Percentiles rank a stretch among this genome's conserved stretches.
Evolutionary conservation across 2,113 vertebrate species (phyloP).

Genomic region (Rostratula benghalensis): DNA sequence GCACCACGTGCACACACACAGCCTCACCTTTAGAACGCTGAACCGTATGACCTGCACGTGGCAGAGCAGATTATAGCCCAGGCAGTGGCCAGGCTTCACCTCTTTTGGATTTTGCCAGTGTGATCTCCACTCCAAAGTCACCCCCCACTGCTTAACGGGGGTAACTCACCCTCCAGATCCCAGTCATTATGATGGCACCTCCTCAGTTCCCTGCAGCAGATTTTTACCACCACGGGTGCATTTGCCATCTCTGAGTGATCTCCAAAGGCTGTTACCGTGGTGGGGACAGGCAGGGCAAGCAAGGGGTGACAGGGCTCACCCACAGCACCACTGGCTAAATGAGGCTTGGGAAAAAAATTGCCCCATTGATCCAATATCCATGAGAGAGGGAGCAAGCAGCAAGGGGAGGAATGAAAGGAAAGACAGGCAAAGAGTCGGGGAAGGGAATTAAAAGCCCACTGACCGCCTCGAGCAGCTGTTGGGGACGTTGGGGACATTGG

Average conservation of each 20-base stretch:
- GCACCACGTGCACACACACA: accelerated
- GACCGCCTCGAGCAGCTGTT: neutral
- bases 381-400: accelerated
- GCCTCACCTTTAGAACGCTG: neutral
- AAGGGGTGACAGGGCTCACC: accelerated
- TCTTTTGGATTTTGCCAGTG: neutral
- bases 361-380: neutral
- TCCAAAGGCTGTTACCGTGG: neutral
- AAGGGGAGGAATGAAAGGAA: neutral
- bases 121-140: neutral
- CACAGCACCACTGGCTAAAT: neutral
- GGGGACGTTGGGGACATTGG: accelerated
- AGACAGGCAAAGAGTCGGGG: neutral
- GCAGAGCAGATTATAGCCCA: neutral
- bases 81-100: neutral
- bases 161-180: neutral
- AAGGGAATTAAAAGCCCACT: neutral
- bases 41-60: neutral
- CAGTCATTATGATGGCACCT: neutral
- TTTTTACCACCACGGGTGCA: neutral
- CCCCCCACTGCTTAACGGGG: neutral
- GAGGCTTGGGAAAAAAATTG: neutral
- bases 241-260: neutral
- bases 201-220: accelerated
- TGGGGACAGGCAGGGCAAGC: neutral